These are phyloP conservation scores for Drosophila testacea DNA, from an alignment of 2,888 invertebrate genomes.

Conservation along the genomic window DNA sequence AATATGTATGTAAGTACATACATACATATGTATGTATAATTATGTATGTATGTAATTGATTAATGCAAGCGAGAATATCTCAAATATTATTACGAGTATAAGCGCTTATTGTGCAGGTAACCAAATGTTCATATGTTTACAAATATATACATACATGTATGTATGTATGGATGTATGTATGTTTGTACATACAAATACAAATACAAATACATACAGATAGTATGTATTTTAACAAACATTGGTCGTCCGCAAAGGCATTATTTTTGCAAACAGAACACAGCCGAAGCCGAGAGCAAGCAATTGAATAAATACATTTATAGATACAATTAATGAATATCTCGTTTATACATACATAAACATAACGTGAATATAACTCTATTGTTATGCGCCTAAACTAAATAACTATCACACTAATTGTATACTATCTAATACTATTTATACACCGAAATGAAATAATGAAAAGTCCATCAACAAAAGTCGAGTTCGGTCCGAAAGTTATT, in stretches of 20 bases:
- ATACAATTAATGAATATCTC: slow-evolving; percentile 43
- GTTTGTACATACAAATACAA: slow-evolving; percentile 14
- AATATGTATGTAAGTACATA: slow-evolving; percentile 8
- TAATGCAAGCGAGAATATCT: slow-evolving; percentile 36
- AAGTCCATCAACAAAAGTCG: slow-evolving; percentile 23
- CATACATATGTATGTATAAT: slow-evolving; percentile 8
- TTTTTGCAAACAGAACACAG: slow-evolving; percentile 58
- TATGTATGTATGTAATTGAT: neutral
- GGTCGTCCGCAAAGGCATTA: slow-evolving; percentile 60
- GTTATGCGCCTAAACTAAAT: slow-evolving; percentile 70
- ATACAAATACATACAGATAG: slow-evolving; percentile 9
- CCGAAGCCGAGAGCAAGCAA: slow-evolving; percentile 35
- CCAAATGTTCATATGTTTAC: slow-evolving; percentile 29
- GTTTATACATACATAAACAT: slow-evolving; percentile 29
- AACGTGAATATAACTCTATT: slow-evolving; percentile 55
- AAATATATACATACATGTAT: neutral
- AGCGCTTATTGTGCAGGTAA: slow-evolving; percentile 59
- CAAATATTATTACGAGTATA: slow-evolving; percentile 36
- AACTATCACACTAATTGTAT: slow-evolving; percentile 68
- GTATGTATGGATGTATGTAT: neutral
- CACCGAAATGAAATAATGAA: slow-evolving; percentile 15
- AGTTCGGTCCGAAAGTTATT: slow-evolving; percentile 42
- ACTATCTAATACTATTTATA: slow-evolving; percentile 61
- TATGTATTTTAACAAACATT: slow-evolving; percentile 24
- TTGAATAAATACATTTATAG: slow-evolving; percentile 45